Evolutionary conservation across 2,888 invertebrate species (phyloP).

Genomic region (Stratiomys singularior): DNA sequence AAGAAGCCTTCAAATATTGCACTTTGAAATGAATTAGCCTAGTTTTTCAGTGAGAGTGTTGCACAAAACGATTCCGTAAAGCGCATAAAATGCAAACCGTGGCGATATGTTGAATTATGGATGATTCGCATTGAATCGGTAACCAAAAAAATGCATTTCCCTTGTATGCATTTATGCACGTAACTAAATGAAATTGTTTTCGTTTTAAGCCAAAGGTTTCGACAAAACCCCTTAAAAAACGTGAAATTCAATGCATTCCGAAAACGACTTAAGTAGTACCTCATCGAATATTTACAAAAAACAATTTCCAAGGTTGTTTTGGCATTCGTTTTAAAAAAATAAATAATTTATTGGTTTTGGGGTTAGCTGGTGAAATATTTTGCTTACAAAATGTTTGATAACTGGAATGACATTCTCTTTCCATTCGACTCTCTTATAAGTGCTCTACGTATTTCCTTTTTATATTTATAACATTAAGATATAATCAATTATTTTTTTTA

Average conservation of each 20-base stretch:
- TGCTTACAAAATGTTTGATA: background rate
- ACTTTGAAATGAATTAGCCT: constrained; percentile 1
- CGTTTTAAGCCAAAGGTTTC: background rate
- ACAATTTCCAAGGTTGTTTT: background rate
- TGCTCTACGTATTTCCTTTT: too few species aligned
- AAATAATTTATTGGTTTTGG: background rate
- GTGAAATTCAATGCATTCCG: constrained; percentile 9
- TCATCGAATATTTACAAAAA: constrained; percentile 22
- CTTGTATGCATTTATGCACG: background rate
- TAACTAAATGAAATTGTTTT: background rate
- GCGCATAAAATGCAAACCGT: background rate
- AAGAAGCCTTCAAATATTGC: background rate
- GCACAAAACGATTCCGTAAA: background rate
- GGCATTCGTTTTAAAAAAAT: background rate
- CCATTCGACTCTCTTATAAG: too few species aligned
- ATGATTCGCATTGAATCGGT: background rate
- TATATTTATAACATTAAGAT: too few species aligned
- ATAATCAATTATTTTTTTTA: too few species aligned
- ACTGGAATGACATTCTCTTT: too few species aligned
- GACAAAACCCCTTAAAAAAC: background rate
- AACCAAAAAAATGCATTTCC: constrained; percentile 11
- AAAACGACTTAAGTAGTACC: background rate
- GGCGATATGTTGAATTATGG: constrained; percentile 7
- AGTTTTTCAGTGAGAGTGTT: background rate
- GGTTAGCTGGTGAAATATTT: background rate